These are phyloP conservation scores for Drosophila paramelanica DNA, from an alignment of 2,888 invertebrate species.

Conservation along the genomic window DNA sequence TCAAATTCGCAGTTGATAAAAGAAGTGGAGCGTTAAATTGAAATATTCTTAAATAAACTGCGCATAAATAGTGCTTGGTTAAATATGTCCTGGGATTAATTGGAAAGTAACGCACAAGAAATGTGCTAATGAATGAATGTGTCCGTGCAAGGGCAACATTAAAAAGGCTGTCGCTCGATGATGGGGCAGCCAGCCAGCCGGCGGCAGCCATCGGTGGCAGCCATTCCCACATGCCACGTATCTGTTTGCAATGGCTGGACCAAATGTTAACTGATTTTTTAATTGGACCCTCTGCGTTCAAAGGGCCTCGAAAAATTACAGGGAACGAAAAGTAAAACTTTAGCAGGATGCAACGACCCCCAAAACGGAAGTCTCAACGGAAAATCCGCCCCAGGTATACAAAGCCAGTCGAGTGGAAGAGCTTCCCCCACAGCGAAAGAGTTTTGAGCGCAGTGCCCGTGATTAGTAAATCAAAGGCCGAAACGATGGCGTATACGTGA, in stretches of 20 bases:
- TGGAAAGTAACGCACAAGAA: conserved; percentile 30
- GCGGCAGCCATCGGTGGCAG: neutral
- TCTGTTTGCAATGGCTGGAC: conserved; percentile 16
- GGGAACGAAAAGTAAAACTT: conserved; percentile 55
- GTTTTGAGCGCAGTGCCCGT: conserved; percentile 24
- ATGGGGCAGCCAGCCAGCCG: neutral
- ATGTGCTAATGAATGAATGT: conserved; percentile 24
- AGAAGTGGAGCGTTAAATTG: neutral
- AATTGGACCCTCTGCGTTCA: conserved; percentile 49
- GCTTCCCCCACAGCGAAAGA: conserved; percentile 21
- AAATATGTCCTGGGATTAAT: conserved; percentile 44
- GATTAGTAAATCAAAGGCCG: conserved; percentile 40
- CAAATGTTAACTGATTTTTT: conserved; percentile 52
- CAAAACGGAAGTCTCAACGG: conserved; percentile 68
- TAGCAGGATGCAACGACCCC: conserved; percentile 41
- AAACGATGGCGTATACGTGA: conserved; percentile 55
- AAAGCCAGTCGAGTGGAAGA: conserved; percentile 60
- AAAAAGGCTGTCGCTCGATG: conserved; percentile 26
- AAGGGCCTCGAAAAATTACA: conserved; percentile 45
- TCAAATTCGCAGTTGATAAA: neutral
- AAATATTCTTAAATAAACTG: conserved; percentile 4
- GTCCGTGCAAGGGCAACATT: conserved; percentile 19
- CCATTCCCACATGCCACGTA: conserved; percentile 1
- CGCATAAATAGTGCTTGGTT: conserved; percentile 1
- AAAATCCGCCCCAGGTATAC: conserved; percentile 55